These are phyloP conservation scores for Lasiommata megera DNA, from an alignment of 2,888 invertebrate species.

Conservation along the genomic window DNA sequence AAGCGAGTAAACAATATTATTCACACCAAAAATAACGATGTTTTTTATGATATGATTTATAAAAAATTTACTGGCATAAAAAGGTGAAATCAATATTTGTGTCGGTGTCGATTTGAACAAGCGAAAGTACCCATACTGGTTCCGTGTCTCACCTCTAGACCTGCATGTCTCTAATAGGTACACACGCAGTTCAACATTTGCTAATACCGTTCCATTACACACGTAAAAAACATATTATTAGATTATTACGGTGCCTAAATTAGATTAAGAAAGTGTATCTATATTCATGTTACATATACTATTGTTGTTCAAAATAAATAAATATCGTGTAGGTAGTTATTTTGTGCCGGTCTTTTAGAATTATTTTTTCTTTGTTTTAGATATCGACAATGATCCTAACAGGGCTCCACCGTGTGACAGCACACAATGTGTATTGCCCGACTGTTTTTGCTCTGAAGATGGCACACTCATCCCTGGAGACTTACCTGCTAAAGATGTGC, in stretches of 20 bases:
- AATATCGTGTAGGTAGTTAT: not conserved
- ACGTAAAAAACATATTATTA: not conserved
- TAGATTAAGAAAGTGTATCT: not conserved
- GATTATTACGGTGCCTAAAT: not conserved
- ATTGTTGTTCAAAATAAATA: not conserved
- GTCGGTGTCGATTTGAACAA: constrained; percentile 59
- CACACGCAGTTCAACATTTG: not conserved
- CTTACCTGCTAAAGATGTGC: constrained; percentile 90
- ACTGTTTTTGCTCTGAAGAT: constrained; percentile 97
- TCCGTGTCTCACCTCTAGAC: constrained; percentile 30
- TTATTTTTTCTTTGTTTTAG: constrained; percentile 76
- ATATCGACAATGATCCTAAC: constrained; percentile 96
- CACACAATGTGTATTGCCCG: constrained; percentile 91
- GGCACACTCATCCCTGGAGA: constrained; percentile 93
- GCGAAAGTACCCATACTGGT: constrained; percentile 78
- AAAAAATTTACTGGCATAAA: constrained; percentile 33
- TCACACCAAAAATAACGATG: too few species aligned
- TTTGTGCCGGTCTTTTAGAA: not conserved
- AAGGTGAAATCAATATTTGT: constrained; percentile 71
- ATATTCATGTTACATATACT: not conserved
- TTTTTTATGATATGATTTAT: too few species aligned
- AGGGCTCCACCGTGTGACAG: constrained; percentile 95
- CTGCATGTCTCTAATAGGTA: constrained; percentile 14
- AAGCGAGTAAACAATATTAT: too few species aligned
- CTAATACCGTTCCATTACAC: not conserved